A percentile compares a stretch with the other conserved stretches of the same genome.
Conservation (phyloP, 2,888 invertebrate species). For the Drosophila crucigera region DNA sequence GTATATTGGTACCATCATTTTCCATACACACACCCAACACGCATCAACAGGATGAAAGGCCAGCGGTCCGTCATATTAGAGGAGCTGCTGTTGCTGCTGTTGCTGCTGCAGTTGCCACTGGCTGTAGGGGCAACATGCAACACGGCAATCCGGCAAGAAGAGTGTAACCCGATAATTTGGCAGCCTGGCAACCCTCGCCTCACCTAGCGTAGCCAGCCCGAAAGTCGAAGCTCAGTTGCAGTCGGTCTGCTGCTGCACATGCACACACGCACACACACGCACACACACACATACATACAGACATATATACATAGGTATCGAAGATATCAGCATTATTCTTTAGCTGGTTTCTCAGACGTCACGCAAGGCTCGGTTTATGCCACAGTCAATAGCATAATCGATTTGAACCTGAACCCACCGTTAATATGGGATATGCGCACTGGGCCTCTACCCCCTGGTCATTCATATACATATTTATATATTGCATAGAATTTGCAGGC, state of each 20-base stretch:
- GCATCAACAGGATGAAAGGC: constrained; percentile 55
- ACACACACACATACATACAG: constrained; percentile 1
- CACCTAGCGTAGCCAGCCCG: not conserved
- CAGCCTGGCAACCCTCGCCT: not conserved
- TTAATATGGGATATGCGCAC: constrained; percentile 48
- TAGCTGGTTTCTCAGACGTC: constrained; percentile 10
- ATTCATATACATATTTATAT: not conserved
- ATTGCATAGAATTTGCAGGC: constrained; percentile 61
- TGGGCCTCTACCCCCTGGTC: constrained; percentile 15
- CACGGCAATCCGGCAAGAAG: constrained; percentile 10
- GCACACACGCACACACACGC: not conserved
- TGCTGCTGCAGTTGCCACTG: constrained; percentile 40
- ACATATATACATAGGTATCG: not conserved
- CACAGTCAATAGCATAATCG: constrained; percentile 73
- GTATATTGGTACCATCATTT: not conserved
- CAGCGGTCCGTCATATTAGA: constrained; percentile 81
- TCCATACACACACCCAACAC: constrained; percentile 27
- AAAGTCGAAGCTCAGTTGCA: constrained; percentile 18
- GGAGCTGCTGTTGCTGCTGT: constrained; percentile 22
- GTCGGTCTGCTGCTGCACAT: constrained; percentile 14
- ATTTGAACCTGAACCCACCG: constrained; percentile 76
- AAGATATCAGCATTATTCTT: constrained; percentile 14
- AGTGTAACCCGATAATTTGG: constrained; percentile 6
- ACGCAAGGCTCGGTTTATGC: constrained; percentile 41
- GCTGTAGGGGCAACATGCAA: constrained; percentile 57